phyloP scores from a whole-genome alignment of 2,113 vertebrate species.

The Tragulus kanchil region DNA sequence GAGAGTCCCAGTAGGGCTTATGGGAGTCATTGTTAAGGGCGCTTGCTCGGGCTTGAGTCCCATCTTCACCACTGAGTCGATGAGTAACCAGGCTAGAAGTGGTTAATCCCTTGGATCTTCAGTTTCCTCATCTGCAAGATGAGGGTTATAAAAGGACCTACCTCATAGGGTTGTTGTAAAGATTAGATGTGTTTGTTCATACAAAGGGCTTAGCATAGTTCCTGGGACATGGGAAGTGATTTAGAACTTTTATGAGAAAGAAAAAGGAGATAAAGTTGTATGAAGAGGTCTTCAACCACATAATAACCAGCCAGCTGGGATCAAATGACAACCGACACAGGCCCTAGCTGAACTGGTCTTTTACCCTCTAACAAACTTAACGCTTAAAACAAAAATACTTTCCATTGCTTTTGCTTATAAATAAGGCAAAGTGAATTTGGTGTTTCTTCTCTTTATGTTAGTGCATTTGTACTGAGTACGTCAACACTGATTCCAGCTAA shows the following conservation, averaged over 20 bases:
- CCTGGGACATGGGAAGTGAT: too few species aligned
- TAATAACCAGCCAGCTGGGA: too few species aligned
- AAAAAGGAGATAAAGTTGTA: too few species aligned
- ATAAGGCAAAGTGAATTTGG: not conserved
- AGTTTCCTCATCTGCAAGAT: not conserved
- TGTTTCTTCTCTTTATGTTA: not conserved
- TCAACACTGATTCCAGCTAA: not conserved
- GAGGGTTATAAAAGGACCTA: not conserved
- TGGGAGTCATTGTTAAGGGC: not conserved
- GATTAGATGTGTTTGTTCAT: not conserved
- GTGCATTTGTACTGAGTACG: not conserved
- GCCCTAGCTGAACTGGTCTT: not conserved
- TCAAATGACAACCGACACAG: too few species aligned
- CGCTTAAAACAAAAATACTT: not conserved
- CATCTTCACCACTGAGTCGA: not conserved
- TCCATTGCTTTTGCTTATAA: not conserved
- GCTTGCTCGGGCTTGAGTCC: not conserved
- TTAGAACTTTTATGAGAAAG: not conserved
- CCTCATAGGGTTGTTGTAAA: not conserved
- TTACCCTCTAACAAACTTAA: not conserved
- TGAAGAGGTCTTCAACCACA: not conserved
- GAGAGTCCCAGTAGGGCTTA: not conserved
- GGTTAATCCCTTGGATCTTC: not conserved
- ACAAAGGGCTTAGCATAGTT: not conserved
- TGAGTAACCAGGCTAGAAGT: not conserved